These are phyloP conservation scores for Sebastes cheni DNA, from an alignment of 2,797 vertebrate species.

Conservation along the genomic window DNA sequence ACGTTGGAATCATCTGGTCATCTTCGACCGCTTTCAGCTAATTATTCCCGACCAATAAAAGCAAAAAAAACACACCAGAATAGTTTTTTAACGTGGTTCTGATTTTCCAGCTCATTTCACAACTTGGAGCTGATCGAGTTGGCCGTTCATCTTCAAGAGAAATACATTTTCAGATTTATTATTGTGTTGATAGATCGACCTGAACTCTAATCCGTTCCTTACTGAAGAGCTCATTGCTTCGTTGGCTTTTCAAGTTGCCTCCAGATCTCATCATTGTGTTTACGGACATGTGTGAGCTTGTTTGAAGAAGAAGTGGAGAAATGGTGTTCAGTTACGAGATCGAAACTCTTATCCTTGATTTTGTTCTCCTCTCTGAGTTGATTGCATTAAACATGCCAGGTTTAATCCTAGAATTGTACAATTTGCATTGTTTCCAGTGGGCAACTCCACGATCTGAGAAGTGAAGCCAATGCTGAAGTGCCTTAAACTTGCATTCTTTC, in stretches of 20 bases:
- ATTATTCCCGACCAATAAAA: slow-evolving; percentile 35
- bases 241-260: slow-evolving; percentile 30
- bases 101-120: slow-evolving; percentile 73
- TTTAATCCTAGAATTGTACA: slow-evolving; percentile 36
- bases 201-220: slow-evolving; percentile 41
- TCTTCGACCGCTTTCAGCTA: slow-evolving; percentile 10
- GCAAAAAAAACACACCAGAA: neutral
- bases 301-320: slow-evolving; percentile 12
- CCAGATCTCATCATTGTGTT: slow-evolving; percentile 11
- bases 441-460: no score
- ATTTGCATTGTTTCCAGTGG: neutral
- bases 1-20: slow-evolving; percentile 23
- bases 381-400: slow-evolving; percentile 33
- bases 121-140: slow-evolving; percentile 27
- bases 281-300: neutral
- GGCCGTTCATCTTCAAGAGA: slow-evolving; percentile 38
- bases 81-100: slow-evolving; percentile 42
- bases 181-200: slow-evolving; percentile 52
- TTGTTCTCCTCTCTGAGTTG: slow-evolving; percentile 10
- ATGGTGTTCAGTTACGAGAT: slow-evolving; percentile 16
- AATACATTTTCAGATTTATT: slow-evolving; percentile 52
- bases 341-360: slow-evolving; percentile 1
- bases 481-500: no score
- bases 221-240: slow-evolving; percentile 12
- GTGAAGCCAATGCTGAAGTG: no score